Base-by-base conservation (phyloP, 35 echinoderm and acorn worm genomes). In the Diadema setosum region DNA sequence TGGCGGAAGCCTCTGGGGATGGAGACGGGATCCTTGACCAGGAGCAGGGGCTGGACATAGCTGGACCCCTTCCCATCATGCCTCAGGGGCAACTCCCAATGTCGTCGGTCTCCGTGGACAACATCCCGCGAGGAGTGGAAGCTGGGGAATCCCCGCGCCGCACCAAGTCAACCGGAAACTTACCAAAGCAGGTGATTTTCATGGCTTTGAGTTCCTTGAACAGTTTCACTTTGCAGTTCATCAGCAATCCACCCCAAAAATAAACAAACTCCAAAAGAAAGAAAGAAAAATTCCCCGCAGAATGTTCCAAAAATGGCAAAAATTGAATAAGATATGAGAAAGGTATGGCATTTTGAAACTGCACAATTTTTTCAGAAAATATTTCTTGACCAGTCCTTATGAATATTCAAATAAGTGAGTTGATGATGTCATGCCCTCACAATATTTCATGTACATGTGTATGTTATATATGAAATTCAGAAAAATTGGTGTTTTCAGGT, bases 31-130 rank as follows among this genome's bases (percentile, higher is more conserved):
- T 41, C 40, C 35, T n/a, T n/a, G n/a, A 25, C 27, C 24, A 41
- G 35, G 73, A 78, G 35, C 73, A 20, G 9, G 39, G 35, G 24
- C 9, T 78, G 15, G 73, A 41, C 6, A 78, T 44, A 8, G 39
- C 73, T 5, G 73, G 73, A 78, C 73, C 73, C 37, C 73, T 78
- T 5, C 73, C 73, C n/a, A 41, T 78, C 8, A 78, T 78, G 73
- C 73, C 73, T 43, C 40, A 26, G 17, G 40, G 73, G 11, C 35
- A 78, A 41, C 73, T 78, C 11, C 73, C 73, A 4, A 15, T 43
- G 73, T 78, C 73, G 29, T 78, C 73, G 29, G 73, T 78, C 12
- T 78, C 73, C 20, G 73, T 78, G 73, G 73, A 78, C 24, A 78
- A 78, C 73, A 78, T 78, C 20, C 73, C 73, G 8, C 29, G 34